These are phyloP conservation scores for Brachyhypopomus gauderio DNA, from an alignment of 2,113 vertebrate species.

Conservation along the genomic window DNA sequence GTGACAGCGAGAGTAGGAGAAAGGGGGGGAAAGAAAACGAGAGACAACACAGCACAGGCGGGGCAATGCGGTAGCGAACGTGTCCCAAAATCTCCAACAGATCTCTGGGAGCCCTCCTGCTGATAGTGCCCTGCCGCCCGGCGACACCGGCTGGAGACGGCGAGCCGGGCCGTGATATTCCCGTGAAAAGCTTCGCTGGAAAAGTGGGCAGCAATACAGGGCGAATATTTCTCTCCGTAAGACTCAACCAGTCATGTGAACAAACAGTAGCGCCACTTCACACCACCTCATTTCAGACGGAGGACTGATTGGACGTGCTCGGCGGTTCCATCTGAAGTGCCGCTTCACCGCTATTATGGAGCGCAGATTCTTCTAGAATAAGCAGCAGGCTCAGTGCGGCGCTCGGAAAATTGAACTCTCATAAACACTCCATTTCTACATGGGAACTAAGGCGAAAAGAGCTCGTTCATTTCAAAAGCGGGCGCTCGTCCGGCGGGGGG, in stretches of 20 bases:
- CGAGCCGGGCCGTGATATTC: conserved; percentile 28
- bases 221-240: conserved; percentile 39
- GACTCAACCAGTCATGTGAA: conserved; percentile 53
- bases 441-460: conserved; percentile 42
- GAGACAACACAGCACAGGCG: background rate
- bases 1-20: background rate
- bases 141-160: background rate
- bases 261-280: conserved; percentile 46
- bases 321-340: conserved; percentile 49
- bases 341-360: conserved; percentile 49
- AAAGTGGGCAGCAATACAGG: conserved; percentile 32
- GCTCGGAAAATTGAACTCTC: conserved; percentile 45
- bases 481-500: conserved; percentile 7
- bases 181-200: conserved; percentile 40
- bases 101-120: background rate
- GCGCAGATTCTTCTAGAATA: conserved; percentile 45
- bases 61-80: background rate
- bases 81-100: background rate
- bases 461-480: conserved; percentile 10
- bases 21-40: background rate
- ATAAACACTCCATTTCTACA: conserved; percentile 43
- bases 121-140: background rate
- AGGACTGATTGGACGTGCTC: conserved; percentile 47
- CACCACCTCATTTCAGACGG: conserved; percentile 45
- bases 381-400: conserved; percentile 34